Evolutionary conservation across 2,113 vertebrate genomes (phyloP), one percentile per base, ranked within the genome.

Genomic region (Phyllopteryx taeniolatus): DNA sequence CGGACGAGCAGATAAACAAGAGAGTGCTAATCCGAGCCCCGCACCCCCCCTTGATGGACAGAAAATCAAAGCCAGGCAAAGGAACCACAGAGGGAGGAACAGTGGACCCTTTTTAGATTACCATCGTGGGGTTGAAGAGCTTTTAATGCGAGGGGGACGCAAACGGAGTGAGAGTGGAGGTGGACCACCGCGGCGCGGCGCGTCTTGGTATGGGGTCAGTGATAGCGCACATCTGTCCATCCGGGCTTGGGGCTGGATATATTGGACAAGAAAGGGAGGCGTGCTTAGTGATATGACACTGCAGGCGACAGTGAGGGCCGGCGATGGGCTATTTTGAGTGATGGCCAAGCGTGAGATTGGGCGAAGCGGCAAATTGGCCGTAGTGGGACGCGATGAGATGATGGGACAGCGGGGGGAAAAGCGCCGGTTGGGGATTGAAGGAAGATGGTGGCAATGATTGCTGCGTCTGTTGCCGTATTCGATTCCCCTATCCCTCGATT

Each of bases 1-100:
- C 31, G 85, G 89, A 92, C 82, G 90, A 91, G 87, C 83, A 88
- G 90, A 92, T 93, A 92, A 93, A 93, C 92, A 93, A 92, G 88
- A 91, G 90, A 83, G 84, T 73, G 81, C 90, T 91, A 92, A 92
- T 93, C 92, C 92, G 90, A 87, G 88, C 88, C 86, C 85, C 4
- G 9, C 42, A 4, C 42, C 43, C 39, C 35, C 43, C 64, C 80
- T 86, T 89, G 86, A 91, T 84, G 86, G 91, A 91, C 91, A 91
- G 90, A 89, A 92, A 92, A 93, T 91, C 91, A 92, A 93, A 91
- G 86, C 4, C 42, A 77, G 72, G 83, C 78, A 74, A 83, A 83
- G 78, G 81, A 88, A 83, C 77, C 77, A 83, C 80, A 68, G 69
- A 73, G 71, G 77, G 82, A 80, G 85, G 87, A 80, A 70, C 19